A percentile compares a stretch with the other conserved stretches of the same genome.
Evolutionary conservation across 2,113 vertebrate genomes (phyloP).

Genomic region (Chlorodrepanis virens): DNA sequence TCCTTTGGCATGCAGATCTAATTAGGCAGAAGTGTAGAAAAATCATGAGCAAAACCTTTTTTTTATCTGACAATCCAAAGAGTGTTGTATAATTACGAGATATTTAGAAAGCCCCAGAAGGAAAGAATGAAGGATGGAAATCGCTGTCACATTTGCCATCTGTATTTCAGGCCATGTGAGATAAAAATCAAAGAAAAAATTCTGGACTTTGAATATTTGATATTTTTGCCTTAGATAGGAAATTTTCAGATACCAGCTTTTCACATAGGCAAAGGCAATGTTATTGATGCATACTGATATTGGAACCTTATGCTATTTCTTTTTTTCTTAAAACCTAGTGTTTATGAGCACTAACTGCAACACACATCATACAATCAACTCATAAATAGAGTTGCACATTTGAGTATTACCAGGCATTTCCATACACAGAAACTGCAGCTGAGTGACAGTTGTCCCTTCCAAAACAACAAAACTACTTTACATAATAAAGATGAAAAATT

Average conservation of each 20-base stretch:
- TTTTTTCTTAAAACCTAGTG: neutral
- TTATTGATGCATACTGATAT: neutral
- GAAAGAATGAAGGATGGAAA: neutral
- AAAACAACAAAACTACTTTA: neutral
- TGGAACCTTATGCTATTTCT: neutral
- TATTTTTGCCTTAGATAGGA: neutral
- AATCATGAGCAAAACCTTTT: neutral
- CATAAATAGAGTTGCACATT: neutral
- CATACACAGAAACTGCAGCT: neutral
- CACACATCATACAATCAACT: neutral
- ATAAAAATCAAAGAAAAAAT: neutral
- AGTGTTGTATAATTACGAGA: neutral
- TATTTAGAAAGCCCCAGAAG: neutral
- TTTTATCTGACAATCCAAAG: neutral
- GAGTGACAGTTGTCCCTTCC: neutral
- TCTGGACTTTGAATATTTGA: neutral
- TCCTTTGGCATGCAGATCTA: neutral
- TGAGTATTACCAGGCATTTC: neutral
- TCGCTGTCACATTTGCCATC: neutral
- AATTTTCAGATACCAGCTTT: neutral
- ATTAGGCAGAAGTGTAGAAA: neutral
- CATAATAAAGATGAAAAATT: neutral
- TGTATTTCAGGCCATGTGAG: neutral
- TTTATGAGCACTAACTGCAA: neutral
- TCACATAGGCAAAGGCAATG: neutral